A percentile compares a stretch with the other conserved stretches of the same genome.
phyloP scores from a whole-genome alignment of 2,888 invertebrate genomes.

The Lasioglossum vierecki region DNA sequence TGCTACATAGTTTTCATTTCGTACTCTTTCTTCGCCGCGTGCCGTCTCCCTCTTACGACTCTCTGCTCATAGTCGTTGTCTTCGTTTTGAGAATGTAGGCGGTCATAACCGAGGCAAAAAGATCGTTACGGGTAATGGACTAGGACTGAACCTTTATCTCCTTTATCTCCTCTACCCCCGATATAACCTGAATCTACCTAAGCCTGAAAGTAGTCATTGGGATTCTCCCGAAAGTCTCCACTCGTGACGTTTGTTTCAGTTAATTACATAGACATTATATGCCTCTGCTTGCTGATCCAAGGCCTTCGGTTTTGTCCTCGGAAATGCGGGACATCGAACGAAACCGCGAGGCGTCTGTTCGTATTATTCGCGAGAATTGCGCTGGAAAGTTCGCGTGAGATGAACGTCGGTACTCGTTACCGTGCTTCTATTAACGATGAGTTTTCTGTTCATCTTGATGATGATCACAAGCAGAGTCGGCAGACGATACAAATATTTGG shows the following conservation, averaged over 20 bases:
- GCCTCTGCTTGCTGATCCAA: slow-evolving; percentile 12
- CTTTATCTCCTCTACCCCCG: slow-evolving; percentile 22
- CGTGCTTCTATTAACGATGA: background rate
- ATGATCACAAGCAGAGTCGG: background rate
- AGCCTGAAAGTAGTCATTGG: slow-evolving; percentile 53
- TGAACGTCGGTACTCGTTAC: background rate
- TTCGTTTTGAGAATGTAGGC: slow-evolving; percentile 50
- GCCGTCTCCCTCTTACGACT: background rate
- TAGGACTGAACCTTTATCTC: slow-evolving; percentile 60
- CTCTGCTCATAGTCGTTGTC: slow-evolving; percentile 18
- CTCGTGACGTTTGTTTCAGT: slow-evolving; percentile 52
- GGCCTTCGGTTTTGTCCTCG: slow-evolving; percentile 3
- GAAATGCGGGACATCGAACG: background rate
- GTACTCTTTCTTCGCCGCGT: background rate
- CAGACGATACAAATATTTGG: too few species aligned
- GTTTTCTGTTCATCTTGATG: background rate
- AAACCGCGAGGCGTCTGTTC: background rate
- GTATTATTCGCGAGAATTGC: background rate
- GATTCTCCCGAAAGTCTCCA: slow-evolving; percentile 47
- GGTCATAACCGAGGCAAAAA: slow-evolving; percentile 63
- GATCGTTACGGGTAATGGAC: slow-evolving; percentile 70
- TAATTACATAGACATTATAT: slow-evolving; percentile 61
- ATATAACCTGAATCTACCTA: slow-evolving; percentile 54
- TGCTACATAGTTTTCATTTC: slow-evolving; percentile 40
- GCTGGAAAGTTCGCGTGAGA: background rate